Evolutionary conservation across 2,797 vertebrate species (phyloP).

Genomic region (Rhabdomys pumilio): DNA sequence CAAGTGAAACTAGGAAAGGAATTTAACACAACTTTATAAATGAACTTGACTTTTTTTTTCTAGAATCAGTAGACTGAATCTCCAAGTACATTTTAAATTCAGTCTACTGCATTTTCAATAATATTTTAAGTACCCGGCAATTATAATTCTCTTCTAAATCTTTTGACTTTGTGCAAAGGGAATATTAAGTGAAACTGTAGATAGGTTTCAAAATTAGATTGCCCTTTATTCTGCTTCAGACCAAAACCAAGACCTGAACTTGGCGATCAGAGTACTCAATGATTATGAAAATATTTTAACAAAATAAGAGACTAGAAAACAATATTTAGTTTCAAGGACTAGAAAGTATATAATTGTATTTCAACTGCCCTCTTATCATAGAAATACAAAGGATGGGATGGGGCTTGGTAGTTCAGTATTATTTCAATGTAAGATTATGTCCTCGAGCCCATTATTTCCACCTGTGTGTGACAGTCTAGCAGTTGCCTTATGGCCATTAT

Average conservation of each 20-base stretch:
- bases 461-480: neutral
- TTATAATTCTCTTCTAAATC: conserved; percentile 62
- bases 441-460: neutral
- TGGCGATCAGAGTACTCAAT: neutral
- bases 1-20: conserved; percentile 55
- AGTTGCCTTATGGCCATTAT: neutral
- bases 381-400: neutral
- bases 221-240: conserved; percentile 48
- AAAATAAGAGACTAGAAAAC: conserved; percentile 70
- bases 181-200: conserved; percentile 64
- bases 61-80: conserved; percentile 40
- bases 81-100: conserved; percentile 71
- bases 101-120: conserved; percentile 66
- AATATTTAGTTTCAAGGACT: conserved; percentile 61
- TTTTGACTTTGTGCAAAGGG: conserved; percentile 55
- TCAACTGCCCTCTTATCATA: conserved; percentile 27
- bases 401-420: neutral
- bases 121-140: conserved; percentile 70
- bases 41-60: conserved; percentile 36
- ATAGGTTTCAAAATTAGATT: conserved; percentile 58
- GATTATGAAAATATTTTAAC: conserved; percentile 71
- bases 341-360: conserved; percentile 63
- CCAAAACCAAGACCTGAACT: conserved; percentile 66
- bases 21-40: neutral
- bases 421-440: neutral